Evolutionary conservation across 2,888 invertebrate genomes (phyloP), one percentile per base, ranked within the genome.

Genomic region (Cistogaster globosa): DNA sequence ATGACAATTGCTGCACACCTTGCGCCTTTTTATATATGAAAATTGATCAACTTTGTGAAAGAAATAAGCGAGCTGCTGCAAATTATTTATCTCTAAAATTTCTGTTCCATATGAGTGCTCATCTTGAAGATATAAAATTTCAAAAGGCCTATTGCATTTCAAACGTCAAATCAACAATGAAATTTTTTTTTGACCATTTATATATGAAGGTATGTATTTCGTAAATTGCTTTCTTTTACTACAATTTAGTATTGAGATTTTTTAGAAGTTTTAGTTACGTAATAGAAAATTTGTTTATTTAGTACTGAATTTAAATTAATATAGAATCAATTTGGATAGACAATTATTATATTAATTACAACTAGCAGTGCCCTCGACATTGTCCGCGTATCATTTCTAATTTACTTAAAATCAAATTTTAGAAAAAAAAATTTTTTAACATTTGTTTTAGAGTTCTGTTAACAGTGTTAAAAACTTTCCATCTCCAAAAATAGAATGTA

Each of bases 21-120:
- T 92, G 92, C 36, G 68, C 87, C 9, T 89, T 63, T 53, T 89
- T 87, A 36, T 92, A 92, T 48, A 32, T 38, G 11, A 87, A 89
- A 58, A 74, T 92, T 55, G 86, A 91, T 26, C 79, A 85, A 42
- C 87, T 91, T 45, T 90, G 89, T 16, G 63, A 53, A 3, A 86
- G 87, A 26, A 88, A 88, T 7, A 87, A 88, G n/a, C 76, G 87
- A 26, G 90, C 90, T 0, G 90, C 89, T 11, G 92, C 92, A 14
- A 92, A 92, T 79, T 92, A 92, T 72, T 84, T 92, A 71, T 89
- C 92, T n/a, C 81, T 92, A 84, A 89, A 88, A 75, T 87, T 92
- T 14, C 86, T 92, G 4, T 89, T 89, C 67, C 68, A 74, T 1
- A 88, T 92, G 90, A 91, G 92, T 60, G 86, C 89, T 26, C 87